Base-by-base conservation (phyloP, 1,140 invertebrate species). In the Drosophila kikkawai region DNA sequence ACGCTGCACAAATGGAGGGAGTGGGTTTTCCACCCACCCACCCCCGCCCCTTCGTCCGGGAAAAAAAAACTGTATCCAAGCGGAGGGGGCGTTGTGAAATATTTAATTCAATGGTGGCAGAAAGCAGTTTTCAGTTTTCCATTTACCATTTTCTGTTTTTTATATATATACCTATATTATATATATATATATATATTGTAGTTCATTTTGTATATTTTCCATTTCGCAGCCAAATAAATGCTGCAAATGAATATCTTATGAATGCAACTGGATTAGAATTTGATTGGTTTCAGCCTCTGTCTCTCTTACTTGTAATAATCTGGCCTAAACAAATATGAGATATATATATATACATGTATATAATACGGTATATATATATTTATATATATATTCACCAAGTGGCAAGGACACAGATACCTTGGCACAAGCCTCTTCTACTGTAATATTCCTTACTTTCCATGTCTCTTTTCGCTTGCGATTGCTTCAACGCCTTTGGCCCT, bases 1-100 rank as follows among this genome's bases (percentile, higher is more conserved):
- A 75, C 58, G 17, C 63, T 68, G 64, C 69, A 79, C 75, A 79
- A 83, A 79, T 82, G 75, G 26, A 6, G 26, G 26, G 26, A 29
- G 26, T 29, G 26, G 5, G 5, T 41, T 34, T 9, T 34, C 7
- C 32, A 8, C 32, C 32, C 7, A 7, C 7, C 32, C 1, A 1
- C 7, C 32, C 7, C 32, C 7, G 8, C 7, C 32, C 32, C 7
- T 32, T 7, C 32, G 8, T 26, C 26, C 26, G n/a, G 32, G 13
- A 22, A 65, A 68, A 50, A n/a, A 22, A 64, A 61, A 63, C 32
- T 37, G 22, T 65, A 37, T 12, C 11, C 15, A 15, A 9, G 12
- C 12, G 15, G 15, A 17, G 12, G 44, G 22, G 47, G 48, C 53
- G 12, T 29, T 59, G 37, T 59, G 11, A 73, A 73, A 73, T 73